These are phyloP conservation scores for Neoitamus cyanurus DNA, from an alignment of 2,888 invertebrate genomes.

Conservation along the genomic window DNA sequence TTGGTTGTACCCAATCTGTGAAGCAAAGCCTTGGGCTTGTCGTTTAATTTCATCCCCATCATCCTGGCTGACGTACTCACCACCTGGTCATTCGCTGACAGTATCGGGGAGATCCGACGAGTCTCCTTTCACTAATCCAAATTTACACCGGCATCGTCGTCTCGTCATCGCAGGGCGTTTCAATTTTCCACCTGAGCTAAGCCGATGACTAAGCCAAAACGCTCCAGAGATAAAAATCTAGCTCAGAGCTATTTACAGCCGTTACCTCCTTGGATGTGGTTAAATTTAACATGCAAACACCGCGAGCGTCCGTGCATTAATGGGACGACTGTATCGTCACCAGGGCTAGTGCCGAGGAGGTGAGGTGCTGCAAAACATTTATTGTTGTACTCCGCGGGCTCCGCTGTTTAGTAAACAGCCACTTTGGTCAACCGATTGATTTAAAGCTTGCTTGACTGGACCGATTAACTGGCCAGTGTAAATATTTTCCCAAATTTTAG, in stretches of 20 bases:
- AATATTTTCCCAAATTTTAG: slow-evolving; percentile 8
- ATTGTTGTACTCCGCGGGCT: neutral
- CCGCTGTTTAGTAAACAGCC: slow-evolving; percentile 1
- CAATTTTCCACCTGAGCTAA: slow-evolving; percentile 20
- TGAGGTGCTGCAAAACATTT: neutral
- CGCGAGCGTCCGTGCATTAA: neutral
- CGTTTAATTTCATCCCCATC: neutral
- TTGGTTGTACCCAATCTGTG: neutral
- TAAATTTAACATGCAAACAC: slow-evolving; percentile 16
- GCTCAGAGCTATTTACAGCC: neutral
- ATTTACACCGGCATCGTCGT: neutral
- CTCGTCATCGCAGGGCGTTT: neutral
- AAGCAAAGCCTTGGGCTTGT: neutral
- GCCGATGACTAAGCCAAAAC: neutral
- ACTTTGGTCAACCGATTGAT: slow-evolving; percentile 21
- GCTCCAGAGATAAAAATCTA: neutral
- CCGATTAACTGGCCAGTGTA: neutral
- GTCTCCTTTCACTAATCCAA: neutral
- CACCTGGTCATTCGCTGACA: neutral
- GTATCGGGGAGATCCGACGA: too few relatives aligned
- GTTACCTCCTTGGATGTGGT: neutral
- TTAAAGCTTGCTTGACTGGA: neutral
- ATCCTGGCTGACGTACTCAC: neutral
- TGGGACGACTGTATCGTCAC: neutral
- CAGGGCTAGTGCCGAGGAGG: neutral